Percentiles rank a stretch among this genome's conserved stretches.
Evolutionary conservation across 2,113 vertebrate species (phyloP).

Genomic region (Vimba vimba): DNA sequence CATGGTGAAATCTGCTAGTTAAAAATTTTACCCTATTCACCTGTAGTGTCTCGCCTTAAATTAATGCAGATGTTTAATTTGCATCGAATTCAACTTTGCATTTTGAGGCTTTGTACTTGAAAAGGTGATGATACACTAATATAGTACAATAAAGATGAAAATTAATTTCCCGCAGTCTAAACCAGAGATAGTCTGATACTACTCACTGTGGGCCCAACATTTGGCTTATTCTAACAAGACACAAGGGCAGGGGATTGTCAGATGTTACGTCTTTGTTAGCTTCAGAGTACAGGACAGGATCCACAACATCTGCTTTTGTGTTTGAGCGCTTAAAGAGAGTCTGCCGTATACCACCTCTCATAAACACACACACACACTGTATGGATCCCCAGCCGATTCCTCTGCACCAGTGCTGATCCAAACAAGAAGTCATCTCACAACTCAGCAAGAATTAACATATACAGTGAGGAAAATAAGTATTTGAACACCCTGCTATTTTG

Average conservation of each 20-base stretch:
- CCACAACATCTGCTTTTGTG: conserved; percentile 1
- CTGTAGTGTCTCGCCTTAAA: too few relatives aligned
- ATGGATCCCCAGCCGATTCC: conserved; percentile 32
- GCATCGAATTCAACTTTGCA: not conserved
- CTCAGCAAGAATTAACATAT: conserved; percentile 48
- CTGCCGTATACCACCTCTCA: not conserved
- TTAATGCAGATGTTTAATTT: not conserved
- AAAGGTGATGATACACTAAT: not conserved
- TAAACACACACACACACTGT: conserved; percentile 30
- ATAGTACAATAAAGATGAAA: not conserved
- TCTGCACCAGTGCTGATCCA: conserved; percentile 42
- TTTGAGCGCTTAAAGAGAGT: not conserved
- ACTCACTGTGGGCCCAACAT: not conserved
- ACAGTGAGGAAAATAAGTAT: too few relatives aligned
- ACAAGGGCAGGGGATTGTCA: conserved; percentile 13
- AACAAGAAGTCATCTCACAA: conserved; percentile 45
- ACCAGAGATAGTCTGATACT: not conserved
- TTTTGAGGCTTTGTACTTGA: not conserved
- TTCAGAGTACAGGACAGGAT: conserved; percentile 5
- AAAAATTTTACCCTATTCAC: too few relatives aligned
- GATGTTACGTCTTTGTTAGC: conserved; percentile 18
- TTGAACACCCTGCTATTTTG: too few relatives aligned
- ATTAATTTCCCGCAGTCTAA: conserved; percentile 3
- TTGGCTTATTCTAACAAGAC: conserved; percentile 15
- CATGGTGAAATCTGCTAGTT: too few relatives aligned